A percentile compares a stretch with the other conserved stretches of the same genome.
phyloP scores from a whole-genome alignment of 1,140 invertebrate species.

The Drosophila repleta region DNA sequence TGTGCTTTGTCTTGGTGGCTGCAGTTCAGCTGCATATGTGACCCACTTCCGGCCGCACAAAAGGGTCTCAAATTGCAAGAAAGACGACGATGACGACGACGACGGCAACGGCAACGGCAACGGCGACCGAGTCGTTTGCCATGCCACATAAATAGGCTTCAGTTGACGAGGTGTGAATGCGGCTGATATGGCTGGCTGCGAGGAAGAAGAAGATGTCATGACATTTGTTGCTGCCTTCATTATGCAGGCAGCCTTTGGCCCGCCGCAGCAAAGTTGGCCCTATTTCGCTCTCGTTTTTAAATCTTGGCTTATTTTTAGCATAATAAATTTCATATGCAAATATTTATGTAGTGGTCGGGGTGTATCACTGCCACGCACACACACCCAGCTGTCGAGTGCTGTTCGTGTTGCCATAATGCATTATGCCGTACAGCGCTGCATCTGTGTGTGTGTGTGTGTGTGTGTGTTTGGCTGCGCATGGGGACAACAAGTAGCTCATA shows the following conservation, averaged over 20 bases:
- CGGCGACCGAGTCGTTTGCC: slow-evolving; percentile 24
- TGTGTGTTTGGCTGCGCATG: slow-evolving; percentile 30
- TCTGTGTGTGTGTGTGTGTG: slow-evolving; percentile 20
- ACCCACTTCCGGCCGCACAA: slow-evolving; percentile 75
- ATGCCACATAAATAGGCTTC: slow-evolving; percentile 61
- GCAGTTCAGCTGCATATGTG: slow-evolving; percentile 62
- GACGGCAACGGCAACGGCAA: slow-evolving; percentile 4
- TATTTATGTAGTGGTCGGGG: slow-evolving; percentile 58
- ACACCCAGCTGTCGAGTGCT: slow-evolving; percentile 51
- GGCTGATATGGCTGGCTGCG: slow-evolving; percentile 34
- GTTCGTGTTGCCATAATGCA: slow-evolving; percentile 76
- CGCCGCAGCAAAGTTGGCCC: slow-evolving; percentile 62
- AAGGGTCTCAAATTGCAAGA: slow-evolving; percentile 60
- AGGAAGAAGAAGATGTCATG: slow-evolving; percentile 64
- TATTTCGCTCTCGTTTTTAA: slow-evolving; percentile 66
- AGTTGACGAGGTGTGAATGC: slow-evolving; percentile 65
- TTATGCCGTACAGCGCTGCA: slow-evolving; percentile 53
- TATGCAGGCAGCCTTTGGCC: slow-evolving; percentile 49
- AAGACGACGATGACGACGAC: slow-evolving; percentile 33
- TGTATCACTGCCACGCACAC: slow-evolving; percentile 38
- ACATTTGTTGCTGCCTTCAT: slow-evolving; percentile 72
- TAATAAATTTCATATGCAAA: slow-evolving; percentile 80
- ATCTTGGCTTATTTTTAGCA: slow-evolving; percentile 82
- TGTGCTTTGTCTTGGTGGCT: slow-evolving; percentile 63
- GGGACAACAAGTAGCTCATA: slow-evolving; percentile 80